A percentile compares a stretch with the other conserved stretches of the same genome.
These are phyloP conservation scores for Maniola jurtina DNA, from an alignment of 1,140 invertebrate species.

Conservation along the genomic window DNA sequence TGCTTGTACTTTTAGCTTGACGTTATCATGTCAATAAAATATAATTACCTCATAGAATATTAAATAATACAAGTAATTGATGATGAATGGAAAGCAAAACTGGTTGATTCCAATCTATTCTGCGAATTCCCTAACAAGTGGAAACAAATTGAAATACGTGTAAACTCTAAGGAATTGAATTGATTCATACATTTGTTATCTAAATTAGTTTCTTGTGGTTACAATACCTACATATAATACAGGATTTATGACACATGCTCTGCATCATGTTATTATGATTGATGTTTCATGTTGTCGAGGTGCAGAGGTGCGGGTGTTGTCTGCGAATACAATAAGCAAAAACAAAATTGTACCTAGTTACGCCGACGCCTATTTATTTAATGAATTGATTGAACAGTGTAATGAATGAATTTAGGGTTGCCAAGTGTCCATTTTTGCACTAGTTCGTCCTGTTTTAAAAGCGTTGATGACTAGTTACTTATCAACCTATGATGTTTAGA, in stretches of 20 bases:
- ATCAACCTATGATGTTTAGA: too few relatives aligned
- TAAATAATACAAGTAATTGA: background rate
- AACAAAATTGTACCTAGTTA: slow-evolving; percentile 3
- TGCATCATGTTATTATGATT: slow-evolving; percentile 22
- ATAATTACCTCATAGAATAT: background rate
- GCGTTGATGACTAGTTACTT: too few relatives aligned
- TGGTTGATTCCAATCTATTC: slow-evolving; percentile 2
- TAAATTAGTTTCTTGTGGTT: slow-evolving; percentile 25
- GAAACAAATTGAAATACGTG: slow-evolving; percentile 2
- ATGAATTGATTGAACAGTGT: slow-evolving; percentile 2
- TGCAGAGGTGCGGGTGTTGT: background rate
- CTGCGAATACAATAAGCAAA: slow-evolving; percentile 20
- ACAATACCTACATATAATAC: slow-evolving; percentile 17
- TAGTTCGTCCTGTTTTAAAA: too few relatives aligned
- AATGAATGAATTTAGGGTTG: slow-evolving; percentile 7
- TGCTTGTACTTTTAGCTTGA: too few relatives aligned
- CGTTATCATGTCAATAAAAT: background rate
- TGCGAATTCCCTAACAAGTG: slow-evolving; percentile 7
- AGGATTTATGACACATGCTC: slow-evolving; percentile 27
- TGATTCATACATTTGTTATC: slow-evolving; percentile 34
- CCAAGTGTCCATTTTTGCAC: background rate
- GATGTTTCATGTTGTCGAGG: slow-evolving; percentile 19
- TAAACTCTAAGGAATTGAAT: slow-evolving; percentile 16
- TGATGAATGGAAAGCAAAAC: slow-evolving; percentile 3
- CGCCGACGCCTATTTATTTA: slow-evolving; percentile 21